Base-by-base conservation (phyloP, 2,113 vertebrate genomes). In the Peromyscus leucopus region DNA sequence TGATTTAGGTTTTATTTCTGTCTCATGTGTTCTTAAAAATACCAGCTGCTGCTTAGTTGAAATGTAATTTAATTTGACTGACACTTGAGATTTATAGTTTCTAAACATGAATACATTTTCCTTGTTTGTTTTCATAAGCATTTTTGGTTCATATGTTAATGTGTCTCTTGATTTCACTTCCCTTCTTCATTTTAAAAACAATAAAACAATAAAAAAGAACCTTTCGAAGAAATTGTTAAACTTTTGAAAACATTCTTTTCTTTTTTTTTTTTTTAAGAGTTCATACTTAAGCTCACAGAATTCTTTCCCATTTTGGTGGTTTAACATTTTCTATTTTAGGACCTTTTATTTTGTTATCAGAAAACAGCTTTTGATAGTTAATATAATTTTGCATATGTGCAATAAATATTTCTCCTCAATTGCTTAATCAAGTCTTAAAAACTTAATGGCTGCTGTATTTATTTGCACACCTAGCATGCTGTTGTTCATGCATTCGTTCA, bases 11-110 rank as follows among this genome's bases (percentile, higher is more conserved):
- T 92, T 96, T 95, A 86, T 96, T 97, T 97, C 76, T 95, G 92
- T 46, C n/a, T 96, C 51, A 4, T 97, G 48, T 97, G 93, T 93
- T 98, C 92, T 94, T 97, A 94, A 97, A 97, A 97, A 94, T 96
- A 96, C 95, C 97, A 97, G 96, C 94, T 98, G 97, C 76, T 97
- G 57, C 96, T 92, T 95, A 55, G 65, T 97, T 93, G 59, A 97
- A 97, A 76, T 94, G 59, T 96, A 97, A 96, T 97, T 97, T 97
- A 94, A 93, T 96, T 97, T 97, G 93, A 97, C 90, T 97, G 97
- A 97, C 92, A 83, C 93, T 85, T 85, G 48, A 94, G 46, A 94
- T 96, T 97, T 96, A 57, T 92, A 82, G 72, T 98, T 96, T 63
- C 79, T 95, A 96, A 97, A 97, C 90, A 92, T 87, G 75, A 84